Evolutionary conservation across 2,113 vertebrate genomes (phyloP).

Genomic region (Hucho hucho): DNA sequence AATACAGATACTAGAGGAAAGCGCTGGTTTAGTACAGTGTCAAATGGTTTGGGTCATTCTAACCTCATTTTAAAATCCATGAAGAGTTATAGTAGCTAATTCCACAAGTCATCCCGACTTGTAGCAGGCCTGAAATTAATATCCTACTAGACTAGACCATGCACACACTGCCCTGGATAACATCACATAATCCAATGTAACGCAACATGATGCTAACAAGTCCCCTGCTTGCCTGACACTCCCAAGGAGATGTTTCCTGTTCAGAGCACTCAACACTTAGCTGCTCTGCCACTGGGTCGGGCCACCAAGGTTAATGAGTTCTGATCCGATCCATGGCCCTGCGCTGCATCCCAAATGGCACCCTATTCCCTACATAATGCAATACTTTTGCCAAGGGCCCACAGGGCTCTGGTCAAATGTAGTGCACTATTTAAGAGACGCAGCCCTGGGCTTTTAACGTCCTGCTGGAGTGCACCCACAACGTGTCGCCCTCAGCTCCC

Average conservation of each 20-base stretch:
- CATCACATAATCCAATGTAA: conserved; percentile 9
- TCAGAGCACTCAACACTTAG: background rate
- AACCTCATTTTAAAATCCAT: background rate
- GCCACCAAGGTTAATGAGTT: conserved; percentile 6
- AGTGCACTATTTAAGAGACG: no score
- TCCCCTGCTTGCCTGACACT: background rate
- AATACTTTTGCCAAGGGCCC: no score
- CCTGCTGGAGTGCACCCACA: background rate
- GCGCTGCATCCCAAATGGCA: background rate
- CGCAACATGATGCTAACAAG: conserved; percentile 7
- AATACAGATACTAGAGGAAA: no score
- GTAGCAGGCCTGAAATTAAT: background rate
- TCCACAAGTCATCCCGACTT: background rate
- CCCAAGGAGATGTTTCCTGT: conserved; percentile 1
- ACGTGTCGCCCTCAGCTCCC: background rate
- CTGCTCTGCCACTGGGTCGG: conserved; percentile 6
- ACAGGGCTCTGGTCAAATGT: no score
- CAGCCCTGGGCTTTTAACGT: background rate
- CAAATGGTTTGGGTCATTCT: background rate
- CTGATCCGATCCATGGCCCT: conserved; percentile 4
- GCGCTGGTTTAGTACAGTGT: background rate
- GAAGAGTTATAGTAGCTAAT: background rate
- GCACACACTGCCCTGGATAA: background rate
- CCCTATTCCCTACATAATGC: no score
- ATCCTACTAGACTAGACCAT: background rate